Percentiles rank a stretch among this genome's conserved stretches.
These are phyloP conservation scores for Drosophila carrolli DNA, from an alignment of 1,140 invertebrate genomes.

Conservation along the genomic window DNA sequence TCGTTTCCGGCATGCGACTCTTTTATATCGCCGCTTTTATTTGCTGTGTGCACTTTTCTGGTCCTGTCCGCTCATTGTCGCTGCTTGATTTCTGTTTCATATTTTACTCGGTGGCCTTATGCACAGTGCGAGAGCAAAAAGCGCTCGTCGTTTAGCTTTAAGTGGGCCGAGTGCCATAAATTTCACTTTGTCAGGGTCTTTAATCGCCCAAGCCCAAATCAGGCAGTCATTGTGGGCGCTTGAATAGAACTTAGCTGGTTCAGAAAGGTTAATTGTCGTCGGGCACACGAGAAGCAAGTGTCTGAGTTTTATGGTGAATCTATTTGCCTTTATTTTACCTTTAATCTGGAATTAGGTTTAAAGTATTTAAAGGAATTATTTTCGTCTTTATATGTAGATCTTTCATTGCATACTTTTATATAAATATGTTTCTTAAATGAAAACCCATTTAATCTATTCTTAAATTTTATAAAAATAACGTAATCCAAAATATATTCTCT, in stretches of 20 bases:
- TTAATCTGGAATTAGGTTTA: too few species aligned
- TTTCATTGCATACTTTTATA: too few species aligned
- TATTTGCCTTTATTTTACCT: too few species aligned
- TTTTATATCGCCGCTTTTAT: conserved; percentile 55
- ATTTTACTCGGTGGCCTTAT: conserved; percentile 40
- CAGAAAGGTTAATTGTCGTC: conserved; percentile 1
- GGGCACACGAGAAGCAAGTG: background rate
- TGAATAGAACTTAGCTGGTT: conserved; percentile 16
- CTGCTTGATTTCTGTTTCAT: conserved; percentile 51
- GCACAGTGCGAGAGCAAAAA: conserved; percentile 14
- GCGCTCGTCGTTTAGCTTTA: conserved; percentile 33
- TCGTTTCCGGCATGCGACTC: conserved; percentile 70
- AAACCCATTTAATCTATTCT: too few species aligned
- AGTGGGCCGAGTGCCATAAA: conserved; percentile 49
- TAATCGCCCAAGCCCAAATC: conserved; percentile 45
- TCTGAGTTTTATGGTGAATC: background rate
- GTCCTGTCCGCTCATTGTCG: conserved; percentile 18
- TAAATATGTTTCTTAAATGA: too few species aligned
- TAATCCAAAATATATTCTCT: too few species aligned
- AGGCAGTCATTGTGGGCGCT: conserved; percentile 29
- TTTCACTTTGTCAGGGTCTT: conserved; percentile 41
- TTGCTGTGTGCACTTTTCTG: conserved; percentile 34
- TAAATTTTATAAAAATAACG: too few species aligned
- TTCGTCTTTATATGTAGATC: too few species aligned
- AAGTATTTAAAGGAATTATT: too few species aligned